Evolutionary conservation across 2,113 vertebrate species (phyloP).

Genomic region (Petrocephalus zakoni): DNA sequence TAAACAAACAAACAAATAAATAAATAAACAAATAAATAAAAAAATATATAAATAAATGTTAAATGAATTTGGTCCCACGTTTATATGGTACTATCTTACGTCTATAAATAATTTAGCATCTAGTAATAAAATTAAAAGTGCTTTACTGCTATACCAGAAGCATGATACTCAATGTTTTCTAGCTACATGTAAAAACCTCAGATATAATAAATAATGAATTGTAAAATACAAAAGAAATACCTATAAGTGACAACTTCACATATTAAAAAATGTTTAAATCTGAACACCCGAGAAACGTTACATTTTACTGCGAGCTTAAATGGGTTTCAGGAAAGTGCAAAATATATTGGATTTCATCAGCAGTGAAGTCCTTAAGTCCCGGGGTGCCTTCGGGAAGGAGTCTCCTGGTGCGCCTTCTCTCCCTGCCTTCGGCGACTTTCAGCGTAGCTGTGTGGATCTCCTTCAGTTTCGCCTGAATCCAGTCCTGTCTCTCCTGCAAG

Average conservation of each 20-base stretch:
- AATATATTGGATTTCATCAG: constrained; percentile 44
- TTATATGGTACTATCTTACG: not conserved
- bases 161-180: not conserved
- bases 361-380: constrained; percentile 44
- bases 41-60: not conserved
- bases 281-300: not conserved
- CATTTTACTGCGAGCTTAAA: constrained; percentile 35
- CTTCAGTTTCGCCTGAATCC: constrained; percentile 76
- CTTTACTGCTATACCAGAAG: not conserved
- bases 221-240: not conserved
- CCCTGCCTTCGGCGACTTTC: constrained; percentile 43
- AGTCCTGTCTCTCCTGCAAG: constrained; percentile 71
- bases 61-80: constrained; percentile 9
- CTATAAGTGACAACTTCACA: not conserved
- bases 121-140: not conserved
- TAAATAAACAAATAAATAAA: too few relatives aligned
- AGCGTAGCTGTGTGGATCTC: constrained; percentile 63
- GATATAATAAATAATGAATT: not conserved
- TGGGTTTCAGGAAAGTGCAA: constrained; percentile 42
- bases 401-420: constrained; percentile 37
- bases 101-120: not conserved
- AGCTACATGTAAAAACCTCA: not conserved
- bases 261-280: not conserved
- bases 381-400: constrained; percentile 45
- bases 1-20: not conserved